Percentiles rank a stretch among this genome's conserved stretches.
Evolutionary conservation across 2,888 invertebrate genomes (phyloP).

Genomic region (Leucania comma): DNA sequence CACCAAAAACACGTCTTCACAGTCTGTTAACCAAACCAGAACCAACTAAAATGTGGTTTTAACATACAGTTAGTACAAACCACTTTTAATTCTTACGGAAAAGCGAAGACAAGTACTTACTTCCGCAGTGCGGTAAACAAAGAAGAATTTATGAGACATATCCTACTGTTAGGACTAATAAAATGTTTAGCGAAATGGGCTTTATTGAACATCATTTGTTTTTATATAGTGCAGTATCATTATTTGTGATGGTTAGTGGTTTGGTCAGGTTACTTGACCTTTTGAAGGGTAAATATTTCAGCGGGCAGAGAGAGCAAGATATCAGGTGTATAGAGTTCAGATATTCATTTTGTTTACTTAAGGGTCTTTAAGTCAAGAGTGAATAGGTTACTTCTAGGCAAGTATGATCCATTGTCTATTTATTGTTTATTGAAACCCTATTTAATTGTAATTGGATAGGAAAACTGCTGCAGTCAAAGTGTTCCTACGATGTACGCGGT

Average conservation of each 20-base stretch:
- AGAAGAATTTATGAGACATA: conserved; percentile 64
- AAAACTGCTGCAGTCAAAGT: no score
- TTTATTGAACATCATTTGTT: conserved; percentile 53
- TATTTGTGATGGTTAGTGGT: conserved; percentile 26
- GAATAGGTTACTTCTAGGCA: no score
- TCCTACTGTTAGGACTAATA: conserved; percentile 57
- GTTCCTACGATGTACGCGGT: no score
- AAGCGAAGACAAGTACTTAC: conserved; percentile 62
- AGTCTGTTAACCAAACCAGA: conserved; percentile 25
- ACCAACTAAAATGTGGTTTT: conserved; percentile 38
- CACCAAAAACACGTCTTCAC: not conserved
- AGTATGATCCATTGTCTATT: no score
- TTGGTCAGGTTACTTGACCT: conserved; percentile 3
- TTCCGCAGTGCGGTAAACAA: conserved; percentile 70
- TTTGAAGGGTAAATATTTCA: conserved; percentile 1
- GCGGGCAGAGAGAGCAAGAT: not conserved
- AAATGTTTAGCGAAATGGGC: conserved; percentile 50
- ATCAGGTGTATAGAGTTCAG: no score
- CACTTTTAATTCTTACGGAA: conserved; percentile 69
- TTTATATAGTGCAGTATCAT: conserved; percentile 24
- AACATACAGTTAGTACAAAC: conserved; percentile 19
- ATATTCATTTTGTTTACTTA: no score
- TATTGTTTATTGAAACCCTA: no score
- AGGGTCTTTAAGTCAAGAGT: no score
- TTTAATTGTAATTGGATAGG: no score